Percentiles rank a stretch among this genome's conserved stretches.
phyloP scores from a whole-genome alignment of 2,797 vertebrate genomes.

The Falco peregrinus region DNA sequence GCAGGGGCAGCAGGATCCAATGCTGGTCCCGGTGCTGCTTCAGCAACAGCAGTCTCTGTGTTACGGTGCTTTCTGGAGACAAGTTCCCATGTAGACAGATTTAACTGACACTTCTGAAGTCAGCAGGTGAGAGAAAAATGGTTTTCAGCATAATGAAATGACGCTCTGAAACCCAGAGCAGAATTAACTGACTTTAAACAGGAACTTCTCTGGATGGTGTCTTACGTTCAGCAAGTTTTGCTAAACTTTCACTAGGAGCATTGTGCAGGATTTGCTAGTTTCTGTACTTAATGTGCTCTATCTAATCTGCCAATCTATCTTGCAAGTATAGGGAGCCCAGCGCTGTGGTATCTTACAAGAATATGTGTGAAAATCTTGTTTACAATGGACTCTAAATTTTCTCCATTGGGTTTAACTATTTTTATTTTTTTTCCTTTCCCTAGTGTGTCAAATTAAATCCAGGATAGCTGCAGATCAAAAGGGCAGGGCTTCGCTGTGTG shows the following conservation, averaged over 20 bases:
- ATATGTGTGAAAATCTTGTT: slow-evolving; percentile 25
- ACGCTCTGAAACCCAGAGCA: accelerated
- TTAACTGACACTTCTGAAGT: background rate
- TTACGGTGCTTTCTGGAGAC: background rate
- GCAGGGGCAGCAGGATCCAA: background rate
- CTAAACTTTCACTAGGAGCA: background rate
- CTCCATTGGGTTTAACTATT: background rate
- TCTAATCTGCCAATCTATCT: background rate
- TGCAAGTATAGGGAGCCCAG: background rate
- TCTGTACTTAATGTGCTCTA: background rate
- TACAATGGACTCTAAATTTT: slow-evolving; percentile 4
- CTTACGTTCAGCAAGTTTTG: background rate
- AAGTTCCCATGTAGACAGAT: background rate
- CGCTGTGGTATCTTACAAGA: background rate
- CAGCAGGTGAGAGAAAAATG: background rate
- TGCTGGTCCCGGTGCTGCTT: background rate
- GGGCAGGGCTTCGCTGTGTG: accelerated
- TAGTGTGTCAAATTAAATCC: background rate
- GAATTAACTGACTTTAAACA: background rate
- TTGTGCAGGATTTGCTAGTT: background rate
- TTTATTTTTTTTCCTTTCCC: background rate
- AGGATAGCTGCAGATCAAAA: background rate
- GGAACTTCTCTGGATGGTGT: background rate
- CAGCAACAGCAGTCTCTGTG: background rate
- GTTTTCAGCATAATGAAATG: background rate